phyloP scores from a whole-genome alignment of 1,140 invertebrate genomes.

The Pogonognathellus flavescens region DNA sequence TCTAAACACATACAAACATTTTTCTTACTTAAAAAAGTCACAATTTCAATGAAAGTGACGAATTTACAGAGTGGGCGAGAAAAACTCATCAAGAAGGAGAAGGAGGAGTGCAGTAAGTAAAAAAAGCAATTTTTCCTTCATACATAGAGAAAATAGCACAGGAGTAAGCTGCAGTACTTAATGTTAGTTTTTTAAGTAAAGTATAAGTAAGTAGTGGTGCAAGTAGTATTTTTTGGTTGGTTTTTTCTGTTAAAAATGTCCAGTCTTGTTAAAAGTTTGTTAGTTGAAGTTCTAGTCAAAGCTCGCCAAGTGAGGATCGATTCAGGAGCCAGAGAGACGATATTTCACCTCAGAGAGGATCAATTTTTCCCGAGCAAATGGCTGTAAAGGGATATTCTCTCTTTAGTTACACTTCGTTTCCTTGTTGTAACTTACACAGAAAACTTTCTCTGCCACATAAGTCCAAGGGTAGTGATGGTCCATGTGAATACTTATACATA shows the following conservation, averaged over 20 bases:
- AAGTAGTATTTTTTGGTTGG: slow-evolving; percentile 17
- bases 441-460: too few relatives aligned
- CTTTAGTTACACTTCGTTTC: slow-evolving; percentile 6
- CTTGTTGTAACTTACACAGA: background rate
- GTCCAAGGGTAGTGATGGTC: too few relatives aligned
- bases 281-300: slow-evolving; percentile 15
- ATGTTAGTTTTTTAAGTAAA: slow-evolving; percentile 21
- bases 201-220: background rate
- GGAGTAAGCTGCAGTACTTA: background rate
- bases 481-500: too few relatives aligned
- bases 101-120: too few relatives aligned
- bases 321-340: slow-evolving; percentile 36
- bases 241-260: slow-evolving; percentile 33
- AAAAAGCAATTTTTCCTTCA: too few relatives aligned
- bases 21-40: too few relatives aligned
- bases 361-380: slow-evolving; percentile 44
- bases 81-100: background rate
- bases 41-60: background rate
- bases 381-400: slow-evolving; percentile 40
- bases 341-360: slow-evolving; percentile 52
- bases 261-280: slow-evolving; percentile 40
- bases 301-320: slow-evolving; percentile 28
- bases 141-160: too few relatives aligned
- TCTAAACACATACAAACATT: too few relatives aligned
- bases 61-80: slow-evolving; percentile 1